Percentiles rank a stretch among this genome's conserved stretches.
These are phyloP conservation scores for Eretmocerus hayati DNA, from an alignment of 2,888 invertebrate genomes.

Conservation along the genomic window DNA sequence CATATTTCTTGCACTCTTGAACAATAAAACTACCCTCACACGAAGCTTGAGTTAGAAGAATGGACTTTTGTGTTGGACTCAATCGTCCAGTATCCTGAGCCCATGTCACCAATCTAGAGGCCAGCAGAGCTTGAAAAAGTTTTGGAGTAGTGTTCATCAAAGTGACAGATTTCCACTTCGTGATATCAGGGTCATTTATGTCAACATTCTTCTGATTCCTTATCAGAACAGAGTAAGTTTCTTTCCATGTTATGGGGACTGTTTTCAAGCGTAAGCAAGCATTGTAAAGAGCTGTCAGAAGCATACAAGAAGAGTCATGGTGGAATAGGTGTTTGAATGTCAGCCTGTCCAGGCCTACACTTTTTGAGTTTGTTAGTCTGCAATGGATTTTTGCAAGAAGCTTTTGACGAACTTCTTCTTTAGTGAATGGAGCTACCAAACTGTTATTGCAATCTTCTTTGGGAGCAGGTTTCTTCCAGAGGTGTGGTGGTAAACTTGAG, in stretches of 20 bases:
- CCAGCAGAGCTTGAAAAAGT: constrained; percentile 14
- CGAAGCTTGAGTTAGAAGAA: constrained; percentile 36
- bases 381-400: not conserved
- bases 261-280: constrained; percentile 18
- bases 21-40: constrained; percentile 39
- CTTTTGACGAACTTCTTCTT: not conserved
- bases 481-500: not conserved
- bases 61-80: constrained; percentile 37
- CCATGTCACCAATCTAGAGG: constrained; percentile 19
- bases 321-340: constrained; percentile 20
- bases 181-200: constrained; percentile 16
- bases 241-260: constrained; percentile 20
- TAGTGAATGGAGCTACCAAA: not conserved
- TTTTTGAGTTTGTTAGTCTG: constrained; percentile 4
- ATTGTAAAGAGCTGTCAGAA: constrained; percentile 22
- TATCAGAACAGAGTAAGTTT: constrained; percentile 21
- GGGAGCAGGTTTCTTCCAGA: constrained; percentile 3
- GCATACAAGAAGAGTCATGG: constrained; percentile 20
- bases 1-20: constrained; percentile 30
- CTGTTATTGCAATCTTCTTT: not conserved
- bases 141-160: constrained; percentile 24
- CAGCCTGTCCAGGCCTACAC: constrained; percentile 26
- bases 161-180: constrained; percentile 35
- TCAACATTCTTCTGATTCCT: constrained; percentile 21
- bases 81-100: constrained; percentile 27